These are phyloP conservation scores for Apistogramma diplotaenia DNA, from an alignment of 2,113 vertebrate genomes.

Conservation along the genomic window DNA sequence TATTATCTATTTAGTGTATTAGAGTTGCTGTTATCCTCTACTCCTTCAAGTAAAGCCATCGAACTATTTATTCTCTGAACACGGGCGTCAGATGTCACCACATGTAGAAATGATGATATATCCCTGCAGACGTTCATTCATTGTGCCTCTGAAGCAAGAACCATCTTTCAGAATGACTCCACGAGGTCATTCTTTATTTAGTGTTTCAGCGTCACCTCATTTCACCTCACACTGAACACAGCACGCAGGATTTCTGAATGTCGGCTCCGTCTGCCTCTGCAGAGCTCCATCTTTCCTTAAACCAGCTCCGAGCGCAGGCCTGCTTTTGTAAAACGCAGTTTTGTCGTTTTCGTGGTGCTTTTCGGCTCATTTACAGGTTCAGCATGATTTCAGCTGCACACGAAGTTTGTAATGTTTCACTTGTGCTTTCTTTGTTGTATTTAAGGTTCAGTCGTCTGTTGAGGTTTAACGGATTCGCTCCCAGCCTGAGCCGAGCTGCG, in stretches of 20 bases:
- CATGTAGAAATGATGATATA: constrained; percentile 1
- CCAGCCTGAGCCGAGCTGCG: background rate
- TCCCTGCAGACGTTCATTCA: constrained; percentile 44
- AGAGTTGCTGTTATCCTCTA: constrained; percentile 14
- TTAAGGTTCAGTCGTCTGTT: background rate
- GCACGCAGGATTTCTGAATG: constrained; percentile 21
- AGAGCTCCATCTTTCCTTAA: background rate
- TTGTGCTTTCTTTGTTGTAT: background rate
- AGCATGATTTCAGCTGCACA: constrained; percentile 12
- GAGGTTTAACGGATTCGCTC: background rate
- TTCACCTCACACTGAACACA: background rate
- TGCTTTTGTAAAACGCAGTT: constrained; percentile 26
- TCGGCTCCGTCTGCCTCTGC: background rate
- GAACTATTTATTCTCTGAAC: background rate
- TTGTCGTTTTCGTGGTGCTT: constrained; percentile 21
- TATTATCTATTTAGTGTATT: constrained; percentile 19
- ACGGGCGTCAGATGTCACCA: background rate
- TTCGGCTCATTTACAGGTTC: constrained; percentile 11
- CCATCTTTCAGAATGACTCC: constrained; percentile 5
- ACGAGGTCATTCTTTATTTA: constrained; percentile 6
- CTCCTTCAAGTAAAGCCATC: constrained; percentile 5
- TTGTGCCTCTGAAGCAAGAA: constrained; percentile 52
- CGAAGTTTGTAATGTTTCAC: constrained; percentile 2
- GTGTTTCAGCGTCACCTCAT: constrained; percentile 41
- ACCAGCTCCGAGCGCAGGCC: background rate